Conservation (phyloP, 2,113 vertebrate species). For the Vidua macroura region DNA sequence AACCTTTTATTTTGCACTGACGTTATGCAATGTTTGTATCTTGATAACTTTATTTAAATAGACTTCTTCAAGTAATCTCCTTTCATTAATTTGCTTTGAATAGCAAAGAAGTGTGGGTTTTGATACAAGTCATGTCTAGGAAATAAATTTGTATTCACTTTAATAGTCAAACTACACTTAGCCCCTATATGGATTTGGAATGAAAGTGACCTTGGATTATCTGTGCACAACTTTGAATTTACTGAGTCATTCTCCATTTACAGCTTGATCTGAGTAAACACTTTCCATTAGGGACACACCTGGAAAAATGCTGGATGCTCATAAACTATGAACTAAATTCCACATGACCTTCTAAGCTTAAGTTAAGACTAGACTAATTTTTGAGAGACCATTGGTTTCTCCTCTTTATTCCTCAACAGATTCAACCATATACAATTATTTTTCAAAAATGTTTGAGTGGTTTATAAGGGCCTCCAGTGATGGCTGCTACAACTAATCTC, state of each 20-base stretch:
- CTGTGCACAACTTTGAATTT: background rate
- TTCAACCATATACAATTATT: background rate
- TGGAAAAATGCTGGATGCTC: background rate
- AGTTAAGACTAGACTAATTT: background rate
- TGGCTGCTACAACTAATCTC: background rate
- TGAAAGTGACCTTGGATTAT: background rate
- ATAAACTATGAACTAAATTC: background rate
- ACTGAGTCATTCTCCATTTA: background rate
- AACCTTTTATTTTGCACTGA: background rate
- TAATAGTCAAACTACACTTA: background rate
- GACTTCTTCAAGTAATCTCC: background rate
- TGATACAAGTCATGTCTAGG: background rate
- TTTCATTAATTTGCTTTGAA: background rate
- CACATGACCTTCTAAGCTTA: background rate
- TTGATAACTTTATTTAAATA: background rate
- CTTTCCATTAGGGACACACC: background rate
- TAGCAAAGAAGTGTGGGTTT: background rate
- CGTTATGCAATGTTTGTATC: background rate
- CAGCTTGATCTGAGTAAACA: background rate
- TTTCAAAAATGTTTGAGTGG: background rate
- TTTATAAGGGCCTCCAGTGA: background rate
- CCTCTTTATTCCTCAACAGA: background rate
- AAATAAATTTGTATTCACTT: background rate
- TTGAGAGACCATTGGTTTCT: background rate
- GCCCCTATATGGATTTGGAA: background rate